phyloP scores from a whole-genome alignment of 2,888 invertebrate genomes.

The Matsumyia berberina region DNA sequence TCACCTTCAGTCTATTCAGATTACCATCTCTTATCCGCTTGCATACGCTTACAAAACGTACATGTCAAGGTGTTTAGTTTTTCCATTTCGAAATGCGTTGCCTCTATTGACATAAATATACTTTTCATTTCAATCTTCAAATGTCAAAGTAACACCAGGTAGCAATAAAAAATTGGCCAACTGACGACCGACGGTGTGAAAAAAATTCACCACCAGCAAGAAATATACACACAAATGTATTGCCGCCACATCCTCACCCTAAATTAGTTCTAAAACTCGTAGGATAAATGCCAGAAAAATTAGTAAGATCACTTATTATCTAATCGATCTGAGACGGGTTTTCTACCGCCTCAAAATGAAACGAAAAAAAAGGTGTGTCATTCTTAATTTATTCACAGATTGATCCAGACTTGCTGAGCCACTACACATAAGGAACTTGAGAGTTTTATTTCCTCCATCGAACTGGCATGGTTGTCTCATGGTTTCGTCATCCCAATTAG shows the following conservation, averaged over 20 bases:
- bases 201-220: too few species aligned
- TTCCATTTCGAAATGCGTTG: not conserved
- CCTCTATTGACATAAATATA: slow-evolving; percentile 6
- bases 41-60: too few species aligned
- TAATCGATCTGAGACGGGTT: slow-evolving; percentile 1
- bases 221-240: too few species aligned
- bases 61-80: too few species aligned
- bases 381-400: slow-evolving; percentile 13
- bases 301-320: not conserved
- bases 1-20: too few species aligned
- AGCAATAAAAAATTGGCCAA: not conserved
- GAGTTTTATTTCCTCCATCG: slow-evolving; percentile 6
- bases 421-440: slow-evolving; percentile 9
- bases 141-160: not conserved
- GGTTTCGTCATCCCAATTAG: slow-evolving; percentile 5
- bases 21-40: too few species aligned
- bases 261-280: not conserved
- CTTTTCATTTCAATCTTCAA: not conserved
- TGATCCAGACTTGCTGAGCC: slow-evolving; percentile 8
- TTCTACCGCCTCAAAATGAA: too few species aligned
- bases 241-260: too few species aligned
- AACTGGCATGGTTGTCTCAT: too few species aligned
- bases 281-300: slow-evolving; percentile 54
- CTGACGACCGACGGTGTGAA: not conserved
- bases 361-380: not conserved